Conservation (phyloP, 2,888 invertebrate genomes). For the Dioctria linearis region DNA sequence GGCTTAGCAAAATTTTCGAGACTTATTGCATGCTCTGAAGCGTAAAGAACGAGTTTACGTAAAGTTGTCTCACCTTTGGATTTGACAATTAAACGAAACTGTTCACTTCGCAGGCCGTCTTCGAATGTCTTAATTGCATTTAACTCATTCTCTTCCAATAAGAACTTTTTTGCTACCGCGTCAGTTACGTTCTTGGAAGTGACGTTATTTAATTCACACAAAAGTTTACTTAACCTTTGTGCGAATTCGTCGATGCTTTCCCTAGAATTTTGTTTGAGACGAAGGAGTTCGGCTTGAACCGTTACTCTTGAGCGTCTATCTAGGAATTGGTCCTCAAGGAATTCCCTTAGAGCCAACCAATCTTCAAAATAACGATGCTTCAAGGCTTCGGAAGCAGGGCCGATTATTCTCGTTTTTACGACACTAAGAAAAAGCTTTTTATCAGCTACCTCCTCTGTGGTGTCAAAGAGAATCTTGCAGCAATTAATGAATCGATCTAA, state of each 20-base stretch:
- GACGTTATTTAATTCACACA: not conserved
- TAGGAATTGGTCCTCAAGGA: not conserved
- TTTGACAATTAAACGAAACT: not conserved
- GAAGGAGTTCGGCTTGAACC: slow-evolving; percentile 2
- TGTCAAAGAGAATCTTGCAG: no score
- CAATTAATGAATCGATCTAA: no score
- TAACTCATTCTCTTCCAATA: not conserved
- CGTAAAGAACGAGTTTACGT: not conserved
- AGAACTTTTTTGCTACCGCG: not conserved
- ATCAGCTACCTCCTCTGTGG: not conserved
- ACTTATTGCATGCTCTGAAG: not conserved
- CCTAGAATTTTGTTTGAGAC: not conserved
- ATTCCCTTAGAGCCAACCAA: not conserved
- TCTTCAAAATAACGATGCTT: not conserved
- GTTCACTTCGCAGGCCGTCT: not conserved
- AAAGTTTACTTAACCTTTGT: not conserved
- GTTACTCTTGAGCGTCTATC: not conserved
- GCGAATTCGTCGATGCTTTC: not conserved
- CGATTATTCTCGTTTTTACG: not conserved
- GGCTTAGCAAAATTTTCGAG: not conserved
- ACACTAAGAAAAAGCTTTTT: not conserved
- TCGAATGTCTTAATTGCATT: not conserved
- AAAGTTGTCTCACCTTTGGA: slow-evolving; percentile 6
- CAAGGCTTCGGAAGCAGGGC: not conserved
- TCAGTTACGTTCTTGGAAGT: not conserved